Evolutionary conservation across 2,888 invertebrate genomes (phyloP).

Genomic region (Macroteleia sp.): DNA sequence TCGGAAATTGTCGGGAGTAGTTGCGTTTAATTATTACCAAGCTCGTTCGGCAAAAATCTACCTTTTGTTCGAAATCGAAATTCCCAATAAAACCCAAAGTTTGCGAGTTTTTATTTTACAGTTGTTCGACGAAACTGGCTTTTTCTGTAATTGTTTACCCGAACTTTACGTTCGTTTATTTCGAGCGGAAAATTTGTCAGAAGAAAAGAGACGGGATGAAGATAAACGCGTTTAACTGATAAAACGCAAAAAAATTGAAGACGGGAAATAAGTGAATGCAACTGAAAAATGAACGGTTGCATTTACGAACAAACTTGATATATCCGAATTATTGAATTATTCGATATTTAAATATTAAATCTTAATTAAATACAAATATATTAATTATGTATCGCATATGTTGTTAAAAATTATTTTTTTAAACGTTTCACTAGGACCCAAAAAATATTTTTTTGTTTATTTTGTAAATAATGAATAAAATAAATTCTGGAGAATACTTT

Average conservation of each 20-base stretch:
- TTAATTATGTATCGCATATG: no score
- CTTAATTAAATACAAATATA: no score
- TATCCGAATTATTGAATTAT: no score
- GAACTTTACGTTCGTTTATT: constrained; percentile 21
- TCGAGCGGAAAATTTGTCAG: constrained; percentile 13
- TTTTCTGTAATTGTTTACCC: constrained; percentile 32
- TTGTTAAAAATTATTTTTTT: no score
- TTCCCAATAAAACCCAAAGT: constrained; percentile 13
- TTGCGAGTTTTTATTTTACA: constrained; percentile 5
- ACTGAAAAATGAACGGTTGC: no score
- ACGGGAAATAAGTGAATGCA: not conserved
- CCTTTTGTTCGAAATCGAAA: constrained; percentile 5
- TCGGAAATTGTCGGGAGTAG: constrained; percentile 9
- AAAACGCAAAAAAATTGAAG: not conserved
- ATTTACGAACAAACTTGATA: no score
- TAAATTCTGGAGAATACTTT: no score
- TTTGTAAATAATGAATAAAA: no score
- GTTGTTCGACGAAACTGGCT: not conserved
- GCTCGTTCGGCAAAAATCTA: constrained; percentile 10
- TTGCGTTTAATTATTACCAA: constrained; percentile 41
- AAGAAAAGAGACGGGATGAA: not conserved
- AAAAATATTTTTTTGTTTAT: no score
- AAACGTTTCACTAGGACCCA: no score
- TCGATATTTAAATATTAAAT: no score
- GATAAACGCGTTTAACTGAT: not conserved